Base-by-base conservation (phyloP, 2,797 vertebrate species). In the Nyctalus aviator region DNA sequence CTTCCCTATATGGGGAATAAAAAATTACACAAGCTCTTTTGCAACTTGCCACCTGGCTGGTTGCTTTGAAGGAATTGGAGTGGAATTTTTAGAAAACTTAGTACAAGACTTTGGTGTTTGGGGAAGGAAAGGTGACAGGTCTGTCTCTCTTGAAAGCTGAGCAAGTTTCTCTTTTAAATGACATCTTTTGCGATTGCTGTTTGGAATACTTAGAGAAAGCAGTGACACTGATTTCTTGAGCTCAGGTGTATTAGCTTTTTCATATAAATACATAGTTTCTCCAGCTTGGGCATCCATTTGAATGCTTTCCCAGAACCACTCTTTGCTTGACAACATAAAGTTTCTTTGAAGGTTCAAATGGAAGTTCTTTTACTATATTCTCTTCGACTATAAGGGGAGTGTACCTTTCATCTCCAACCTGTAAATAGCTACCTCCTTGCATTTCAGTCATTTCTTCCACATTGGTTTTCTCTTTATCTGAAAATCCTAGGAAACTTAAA, bases 241-340 rank as follows among this genome's bases (percentile, higher is more conserved):
- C 23, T 98, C 98, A 0, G 99, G 99, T 95, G 99, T 99, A 94
- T 99, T 99, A 0, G 98, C 99, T 99, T 99, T 99, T 98, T 99
- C 99, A 96, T 99, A 99, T 79, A 99, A 98, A 97, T 99, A 99
- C 99, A 99, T 99, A 23, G 99, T 99, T 96, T 99, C 99, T 85
- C 99, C 99, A 84, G 99, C 99, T 94, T 99, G 98, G 79, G 99
- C 99, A 96, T 99, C 99, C 99, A 99, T 99, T 96, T 99, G 99
- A 98, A 99, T 99, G 97, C 99, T 99, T 97, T 99, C 99, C 99
- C 99, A 99, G 98, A 99, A 99, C 99, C 99, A 99, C 99, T 99
- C 99, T 97, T 97, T 99, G 99, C 96, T 99, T 99, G 46, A 99
- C 99, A 88, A 99, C 98, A 97, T 98, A 99, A 30, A 99, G 98